phyloP scores from a whole-genome alignment of 2,888 invertebrate species.

The Dolomedes plantarius region DNA sequence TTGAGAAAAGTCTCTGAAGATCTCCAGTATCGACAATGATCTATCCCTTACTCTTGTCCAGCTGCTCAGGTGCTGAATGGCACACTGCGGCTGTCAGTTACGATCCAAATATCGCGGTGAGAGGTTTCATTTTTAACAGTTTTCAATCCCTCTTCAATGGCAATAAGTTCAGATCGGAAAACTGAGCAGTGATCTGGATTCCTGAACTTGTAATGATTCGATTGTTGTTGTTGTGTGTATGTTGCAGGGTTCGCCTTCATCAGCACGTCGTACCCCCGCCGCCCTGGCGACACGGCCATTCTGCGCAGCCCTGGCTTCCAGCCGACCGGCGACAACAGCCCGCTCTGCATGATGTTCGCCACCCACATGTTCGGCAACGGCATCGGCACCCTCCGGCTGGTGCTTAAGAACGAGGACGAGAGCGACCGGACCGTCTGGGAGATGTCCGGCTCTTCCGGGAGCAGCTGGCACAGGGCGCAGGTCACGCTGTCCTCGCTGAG shows the following conservation, averaged over 20 bases:
- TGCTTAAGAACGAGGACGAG: conserved; percentile 77
- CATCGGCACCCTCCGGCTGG: conserved; percentile 79
- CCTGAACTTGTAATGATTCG: no score
- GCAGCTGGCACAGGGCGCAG: conserved; percentile 81
- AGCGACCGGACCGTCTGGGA: conserved; percentile 79
- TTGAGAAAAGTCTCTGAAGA: no score
- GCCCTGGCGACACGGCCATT: conserved; percentile 80
- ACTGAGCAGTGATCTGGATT: no score
- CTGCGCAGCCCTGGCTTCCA: conserved; percentile 79
- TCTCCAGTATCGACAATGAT: no score
- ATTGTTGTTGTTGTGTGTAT: no score
- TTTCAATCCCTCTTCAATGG: no score
- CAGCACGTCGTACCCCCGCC: conserved; percentile 80
- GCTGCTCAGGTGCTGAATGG: no score
- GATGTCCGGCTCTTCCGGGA: conserved; percentile 80
- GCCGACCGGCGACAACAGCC: conserved; percentile 78
- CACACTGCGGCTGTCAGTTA: no score
- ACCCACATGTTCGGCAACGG: conserved; percentile 81
- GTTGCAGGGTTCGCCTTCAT: conserved; percentile 80
- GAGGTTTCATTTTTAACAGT: no score
- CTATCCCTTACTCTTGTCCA: no score
- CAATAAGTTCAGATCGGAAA: no score
- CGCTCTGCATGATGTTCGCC: conserved; percentile 80
- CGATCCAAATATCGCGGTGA: no score
- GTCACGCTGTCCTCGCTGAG: conserved; percentile 79